phyloP scores from a whole-genome alignment of 2,888 invertebrate species.

The Noctua pronuba region DNA sequence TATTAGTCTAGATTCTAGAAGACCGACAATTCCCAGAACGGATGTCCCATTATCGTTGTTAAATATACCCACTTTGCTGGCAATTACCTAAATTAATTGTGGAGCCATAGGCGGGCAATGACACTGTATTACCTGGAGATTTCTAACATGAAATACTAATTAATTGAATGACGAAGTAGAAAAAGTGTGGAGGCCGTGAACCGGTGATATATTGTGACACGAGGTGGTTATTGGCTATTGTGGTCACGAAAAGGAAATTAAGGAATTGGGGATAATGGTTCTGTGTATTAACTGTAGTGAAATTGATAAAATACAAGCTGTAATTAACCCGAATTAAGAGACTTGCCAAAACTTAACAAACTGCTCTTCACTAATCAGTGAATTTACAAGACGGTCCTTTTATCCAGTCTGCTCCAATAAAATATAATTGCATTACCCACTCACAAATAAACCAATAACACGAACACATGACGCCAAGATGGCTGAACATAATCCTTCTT shows the following conservation, averaged over 20 bases:
- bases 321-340: constrained; percentile 2
- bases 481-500: constrained; percentile 63
- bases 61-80: constrained; percentile 51
- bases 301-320: constrained; percentile 2
- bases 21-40: constrained; percentile 44
- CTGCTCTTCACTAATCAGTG: not conserved
- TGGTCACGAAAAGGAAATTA: constrained; percentile 30
- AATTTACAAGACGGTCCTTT: constrained; percentile 11
- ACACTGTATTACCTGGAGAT: constrained; percentile 56
- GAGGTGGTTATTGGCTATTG: constrained; percentile 19
- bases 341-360: constrained; percentile 6
- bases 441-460: constrained; percentile 60
- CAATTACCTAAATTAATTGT: constrained; percentile 65
- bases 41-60: constrained; percentile 46
- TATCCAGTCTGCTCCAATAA: constrained; percentile 39
- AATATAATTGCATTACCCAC: constrained; percentile 62
- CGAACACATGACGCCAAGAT: constrained; percentile 61
- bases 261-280: constrained; percentile 22
- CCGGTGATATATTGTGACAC: constrained; percentile 46
- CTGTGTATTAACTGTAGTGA: not conserved
- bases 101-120: constrained; percentile 46
- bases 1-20: constrained; percentile 42
- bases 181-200: constrained; percentile 42
- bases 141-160: constrained; percentile 52
- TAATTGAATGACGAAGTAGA: constrained; percentile 60